These are phyloP conservation scores for Myripristis murdjan DNA, from an alignment of 2,797 vertebrate genomes.

Conservation along the genomic window DNA sequence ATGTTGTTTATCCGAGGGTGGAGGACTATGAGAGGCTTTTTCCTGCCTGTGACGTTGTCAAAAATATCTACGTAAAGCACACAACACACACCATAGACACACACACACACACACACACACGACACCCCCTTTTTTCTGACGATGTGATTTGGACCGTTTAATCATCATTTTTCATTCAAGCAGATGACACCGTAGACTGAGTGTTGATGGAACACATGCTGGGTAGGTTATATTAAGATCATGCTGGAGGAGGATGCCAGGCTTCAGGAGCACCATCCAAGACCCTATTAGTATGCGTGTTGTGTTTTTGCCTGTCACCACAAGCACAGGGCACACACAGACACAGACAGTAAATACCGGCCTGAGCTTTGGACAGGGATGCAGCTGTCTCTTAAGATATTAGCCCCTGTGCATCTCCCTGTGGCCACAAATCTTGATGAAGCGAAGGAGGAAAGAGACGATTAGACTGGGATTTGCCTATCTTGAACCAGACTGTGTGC, in stretches of 20 bases:
- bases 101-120: background rate
- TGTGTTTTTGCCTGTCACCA: constrained; percentile 62
- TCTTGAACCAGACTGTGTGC: background rate
- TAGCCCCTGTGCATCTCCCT: constrained; percentile 7
- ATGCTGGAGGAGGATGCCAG: constrained; percentile 50
- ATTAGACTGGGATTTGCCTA: background rate
- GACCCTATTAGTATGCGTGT: constrained; percentile 68
- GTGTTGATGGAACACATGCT: constrained; percentile 54
- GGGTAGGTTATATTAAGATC: constrained; percentile 64
- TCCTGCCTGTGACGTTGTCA: constrained; percentile 33
- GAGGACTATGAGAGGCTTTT: background rate
- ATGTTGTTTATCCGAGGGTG: background rate
- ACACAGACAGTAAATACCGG: constrained; percentile 33
- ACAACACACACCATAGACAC: constrained; percentile 2
- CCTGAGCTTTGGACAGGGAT: constrained; percentile 28
- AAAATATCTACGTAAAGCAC: background rate
- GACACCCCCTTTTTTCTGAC: background rate
- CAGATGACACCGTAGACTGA: constrained; percentile 26
- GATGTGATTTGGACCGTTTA: constrained; percentile 28
- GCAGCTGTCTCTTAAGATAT: constrained; percentile 50
- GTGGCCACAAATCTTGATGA: background rate
- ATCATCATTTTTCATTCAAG: constrained; percentile 32
- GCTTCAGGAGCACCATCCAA: constrained; percentile 41
- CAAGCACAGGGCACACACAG: constrained; percentile 37
- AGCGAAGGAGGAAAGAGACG: background rate